Evolutionary conservation across 1,140 invertebrate species (phyloP), one percentile per base, ranked within the genome.

Genomic region (Maconellicoccus hirsutus): DNA sequence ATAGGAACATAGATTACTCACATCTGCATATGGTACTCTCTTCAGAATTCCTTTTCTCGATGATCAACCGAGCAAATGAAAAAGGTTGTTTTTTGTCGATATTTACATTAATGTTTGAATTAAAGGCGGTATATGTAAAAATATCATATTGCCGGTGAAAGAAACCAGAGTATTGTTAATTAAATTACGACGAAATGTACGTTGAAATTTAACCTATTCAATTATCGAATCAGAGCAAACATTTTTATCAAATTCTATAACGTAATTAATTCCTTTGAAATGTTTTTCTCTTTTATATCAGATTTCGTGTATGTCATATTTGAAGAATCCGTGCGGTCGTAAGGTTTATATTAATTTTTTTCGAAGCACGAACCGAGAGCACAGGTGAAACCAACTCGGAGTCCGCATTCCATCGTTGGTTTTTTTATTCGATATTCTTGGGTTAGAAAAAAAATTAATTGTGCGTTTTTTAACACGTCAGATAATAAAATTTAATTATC

Each of bases 401-500:
- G 42, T 52, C 42, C 42, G 16, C 42, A 52, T 52, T 52, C 42
- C 42, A 52, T 52, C 16, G 42, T 52, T n/a, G n/a, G 42, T 52
- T 52, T 52, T 52, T 52, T 52, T 52, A n/a, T 52, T 52, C 42
- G 42, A 16, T 52, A 16, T 19, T 6, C n/a, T 52, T 16, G 6
- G n/a, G n/a, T 3, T 52, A 8, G 6, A 19, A 8, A 52, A 52
- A 52, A 52, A 52, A 52, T 52, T 52, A 52, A 52, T n/a, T 52
- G 42, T 52, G 42, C n/a, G 42, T 52, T 16, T 8, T n/a, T n/a
- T n/a, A 52, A 52, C n/a, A 52, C n/a, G n/a, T 19, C n/a, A 52
- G 42, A 52, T 52, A 52, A 52, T 52, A 52, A 52, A 52, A 52
- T 52, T 52, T 52, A 52, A 52, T 52, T 52, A 52, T 52, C 42